Percentiles rank a stretch among this genome's conserved stretches.
phyloP scores from a whole-genome alignment of 2,888 invertebrate species.

The Cremastinae sp. region DNA sequence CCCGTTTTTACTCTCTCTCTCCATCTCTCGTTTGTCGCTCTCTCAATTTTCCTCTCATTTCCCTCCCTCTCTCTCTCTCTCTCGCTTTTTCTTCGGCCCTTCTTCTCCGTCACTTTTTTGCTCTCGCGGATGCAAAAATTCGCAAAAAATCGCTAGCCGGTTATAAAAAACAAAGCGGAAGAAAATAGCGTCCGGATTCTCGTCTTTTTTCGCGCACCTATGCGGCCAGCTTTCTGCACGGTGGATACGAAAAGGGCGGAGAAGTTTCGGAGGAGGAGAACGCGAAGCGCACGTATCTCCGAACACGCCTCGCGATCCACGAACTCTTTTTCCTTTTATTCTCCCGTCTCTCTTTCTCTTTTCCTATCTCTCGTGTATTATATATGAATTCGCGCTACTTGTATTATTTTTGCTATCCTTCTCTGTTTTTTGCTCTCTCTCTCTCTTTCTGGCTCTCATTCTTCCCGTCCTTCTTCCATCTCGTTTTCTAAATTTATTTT shows the following conservation, averaged over 20 bases:
- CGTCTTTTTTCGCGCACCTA: too few species aligned
- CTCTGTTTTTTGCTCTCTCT: constrained; percentile 27
- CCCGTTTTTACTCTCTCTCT: too few species aligned
- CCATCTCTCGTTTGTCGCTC: neutral
- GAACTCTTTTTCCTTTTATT: constrained; percentile 49
- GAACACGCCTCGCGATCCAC: constrained; percentile 45
- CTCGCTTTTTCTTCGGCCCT: too few species aligned
- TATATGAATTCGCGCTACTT: constrained; percentile 38
- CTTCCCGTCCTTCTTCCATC: neutral
- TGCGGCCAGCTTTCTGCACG: too few species aligned
- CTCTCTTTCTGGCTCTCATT: neutral
- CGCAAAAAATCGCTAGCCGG: too few species aligned
- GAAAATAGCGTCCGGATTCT: too few species aligned
- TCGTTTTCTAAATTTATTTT: neutral
- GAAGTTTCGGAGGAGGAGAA: constrained; percentile 52
- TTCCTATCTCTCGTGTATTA: constrained; percentile 14
- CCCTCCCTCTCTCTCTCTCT: too few species aligned
- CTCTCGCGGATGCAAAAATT: too few species aligned
- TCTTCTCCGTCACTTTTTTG: too few species aligned
- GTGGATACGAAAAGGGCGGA: neutral
- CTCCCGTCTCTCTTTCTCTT: constrained; percentile 28
- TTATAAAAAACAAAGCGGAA: too few species aligned
- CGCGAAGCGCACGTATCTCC: constrained; percentile 46
- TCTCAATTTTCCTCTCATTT: too few species aligned
- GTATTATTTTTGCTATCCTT: constrained; percentile 40